Percentiles rank a stretch among this genome's conserved stretches.
Evolutionary conservation across 1,140 invertebrate genomes (phyloP).

Genomic region (Hycleus phaleratus): DNA sequence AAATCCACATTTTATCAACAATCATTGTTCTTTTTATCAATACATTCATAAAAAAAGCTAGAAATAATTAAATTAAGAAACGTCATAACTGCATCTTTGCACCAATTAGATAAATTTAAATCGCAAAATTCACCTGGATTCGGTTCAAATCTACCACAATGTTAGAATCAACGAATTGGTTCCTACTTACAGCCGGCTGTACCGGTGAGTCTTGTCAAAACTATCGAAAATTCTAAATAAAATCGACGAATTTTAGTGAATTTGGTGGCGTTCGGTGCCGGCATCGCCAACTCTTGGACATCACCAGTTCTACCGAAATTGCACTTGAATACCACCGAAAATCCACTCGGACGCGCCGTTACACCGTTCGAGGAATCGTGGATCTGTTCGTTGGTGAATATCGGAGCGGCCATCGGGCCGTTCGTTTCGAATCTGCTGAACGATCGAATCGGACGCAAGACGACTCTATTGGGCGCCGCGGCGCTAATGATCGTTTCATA

Average conservation of each 20-base stretch:
- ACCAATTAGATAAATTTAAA: too few species aligned
- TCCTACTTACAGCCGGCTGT: too few species aligned
- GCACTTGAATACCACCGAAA: slow-evolving; percentile 20
- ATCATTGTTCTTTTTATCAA: too few species aligned
- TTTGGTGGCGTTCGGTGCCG: slow-evolving; percentile 52
- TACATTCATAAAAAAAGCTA: too few species aligned
- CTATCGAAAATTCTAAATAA: too few species aligned
- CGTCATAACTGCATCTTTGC: too few species aligned
- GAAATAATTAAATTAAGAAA: too few species aligned
- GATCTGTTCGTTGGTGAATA: slow-evolving; percentile 69
- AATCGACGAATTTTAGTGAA: slow-evolving; percentile 39
- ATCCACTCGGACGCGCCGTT: slow-evolving; percentile 34
- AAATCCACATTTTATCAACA: too few species aligned
- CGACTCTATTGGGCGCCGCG: slow-evolving; percentile 35
- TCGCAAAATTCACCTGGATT: too few species aligned
- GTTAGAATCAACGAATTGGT: too few species aligned
- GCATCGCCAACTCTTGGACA: slow-evolving; percentile 63
- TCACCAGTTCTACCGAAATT: slow-evolving; percentile 59
- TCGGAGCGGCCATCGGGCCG: slow-evolving; percentile 62
- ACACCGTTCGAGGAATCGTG: slow-evolving; percentile 56
- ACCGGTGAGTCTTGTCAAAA: too few species aligned
- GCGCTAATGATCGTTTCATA: slow-evolving; percentile 39
- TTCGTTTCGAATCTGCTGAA: slow-evolving; percentile 53
- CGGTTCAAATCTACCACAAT: too few species aligned
- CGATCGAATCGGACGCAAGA: slow-evolving; percentile 50